Evolutionary conservation across 1,140 invertebrate species (phyloP).

Genomic region (Habropoda laboriosa): DNA sequence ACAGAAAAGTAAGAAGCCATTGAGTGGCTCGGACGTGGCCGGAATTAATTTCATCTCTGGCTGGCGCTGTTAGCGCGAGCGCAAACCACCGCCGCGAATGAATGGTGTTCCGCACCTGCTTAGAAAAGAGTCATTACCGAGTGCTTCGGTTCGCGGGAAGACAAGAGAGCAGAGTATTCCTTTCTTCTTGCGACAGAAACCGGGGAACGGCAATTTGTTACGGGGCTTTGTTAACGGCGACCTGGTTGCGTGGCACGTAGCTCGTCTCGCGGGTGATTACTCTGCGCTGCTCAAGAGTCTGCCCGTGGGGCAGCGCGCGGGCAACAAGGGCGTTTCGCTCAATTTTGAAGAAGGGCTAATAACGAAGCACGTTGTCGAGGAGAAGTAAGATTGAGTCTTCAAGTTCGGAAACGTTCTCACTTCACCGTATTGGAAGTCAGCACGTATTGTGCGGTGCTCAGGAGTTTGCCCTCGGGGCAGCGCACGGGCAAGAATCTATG

Average conservation of each 20-base stretch:
- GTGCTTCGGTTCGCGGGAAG: not conserved
- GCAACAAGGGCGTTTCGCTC: no score
- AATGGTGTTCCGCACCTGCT: conserved; percentile 59
- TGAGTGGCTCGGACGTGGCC: conserved; percentile 59
- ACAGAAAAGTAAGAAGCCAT: conserved; percentile 63
- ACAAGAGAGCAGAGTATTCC: not conserved
- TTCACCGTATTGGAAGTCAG: no score
- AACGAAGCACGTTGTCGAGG: no score
- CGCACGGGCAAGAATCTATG: no score
- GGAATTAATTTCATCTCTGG: conserved; percentile 65
- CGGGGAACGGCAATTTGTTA: conserved; percentile 9
- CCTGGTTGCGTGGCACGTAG: conserved; percentile 25
- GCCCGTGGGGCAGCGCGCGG: no score
- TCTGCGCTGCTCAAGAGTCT: no score
- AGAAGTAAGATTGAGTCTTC: no score
- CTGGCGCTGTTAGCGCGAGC: conserved; percentile 44
- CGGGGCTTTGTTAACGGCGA: conserved; percentile 7
- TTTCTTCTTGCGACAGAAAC: conserved; percentile 1
- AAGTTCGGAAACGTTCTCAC: no score
- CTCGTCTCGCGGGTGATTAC: no score
- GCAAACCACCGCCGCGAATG: conserved; percentile 42
- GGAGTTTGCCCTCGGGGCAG: no score
- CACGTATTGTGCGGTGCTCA: no score
- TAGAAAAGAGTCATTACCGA: conserved; percentile 45
- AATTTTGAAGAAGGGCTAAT: no score